Conservation (phyloP, 2,113 vertebrate species). For the Mystacornis crossleyi region DNA sequence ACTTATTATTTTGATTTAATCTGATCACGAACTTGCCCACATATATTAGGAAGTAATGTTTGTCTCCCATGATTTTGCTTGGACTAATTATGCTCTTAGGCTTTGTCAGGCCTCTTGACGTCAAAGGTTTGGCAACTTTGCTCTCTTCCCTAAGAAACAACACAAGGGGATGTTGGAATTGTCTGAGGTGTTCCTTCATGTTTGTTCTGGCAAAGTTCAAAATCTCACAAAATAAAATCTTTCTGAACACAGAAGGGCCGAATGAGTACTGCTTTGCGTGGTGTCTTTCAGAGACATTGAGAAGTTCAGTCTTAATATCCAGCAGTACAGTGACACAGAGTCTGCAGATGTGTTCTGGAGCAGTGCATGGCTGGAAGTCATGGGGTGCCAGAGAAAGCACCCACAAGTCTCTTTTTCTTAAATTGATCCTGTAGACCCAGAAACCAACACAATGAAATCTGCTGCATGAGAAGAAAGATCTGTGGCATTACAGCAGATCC, state of each 20-base stretch:
- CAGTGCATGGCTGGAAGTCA: accelerated
- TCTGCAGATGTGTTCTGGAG: not conserved
- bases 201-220: not conserved
- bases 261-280: not conserved
- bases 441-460: not conserved
- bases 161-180: not conserved
- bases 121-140: not conserved
- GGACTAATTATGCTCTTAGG: not conserved
- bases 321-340: accelerated
- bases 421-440: not conserved
- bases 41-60: not conserved
- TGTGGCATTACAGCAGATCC: not conserved
- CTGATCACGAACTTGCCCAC: not conserved
- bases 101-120: not conserved
- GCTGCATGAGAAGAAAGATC: not conserved
- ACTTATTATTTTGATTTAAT: not conserved
- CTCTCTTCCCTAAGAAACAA: not conserved
- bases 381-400: not conserved
- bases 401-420: not conserved
- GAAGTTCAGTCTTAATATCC: not conserved
- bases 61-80: not conserved
- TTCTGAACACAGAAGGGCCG: not conserved
- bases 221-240: not conserved
- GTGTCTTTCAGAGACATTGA: not conserved
- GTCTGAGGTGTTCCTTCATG: not conserved